phyloP scores from a whole-genome alignment of 1,140 invertebrate genomes.

The Trissolcus basalis region DNA sequence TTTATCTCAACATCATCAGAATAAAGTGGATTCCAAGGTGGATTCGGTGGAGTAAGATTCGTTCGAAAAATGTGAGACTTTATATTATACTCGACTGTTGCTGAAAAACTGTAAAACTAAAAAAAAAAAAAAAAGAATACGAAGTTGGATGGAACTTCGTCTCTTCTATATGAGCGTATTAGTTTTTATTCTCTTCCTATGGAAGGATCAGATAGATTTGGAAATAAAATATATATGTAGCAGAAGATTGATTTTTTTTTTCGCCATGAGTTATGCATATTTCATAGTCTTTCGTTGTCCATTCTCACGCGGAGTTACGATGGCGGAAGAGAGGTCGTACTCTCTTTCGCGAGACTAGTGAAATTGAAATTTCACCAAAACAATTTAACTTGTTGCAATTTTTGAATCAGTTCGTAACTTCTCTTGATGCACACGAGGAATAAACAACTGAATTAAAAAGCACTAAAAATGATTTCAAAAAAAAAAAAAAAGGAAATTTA shows the following conservation, averaged over 20 bases:
- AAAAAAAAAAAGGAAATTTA: not conserved
- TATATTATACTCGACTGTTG: no score
- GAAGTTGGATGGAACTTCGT: no score
- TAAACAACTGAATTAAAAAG: no score
- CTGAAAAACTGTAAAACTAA: no score
- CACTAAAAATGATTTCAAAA: not conserved
- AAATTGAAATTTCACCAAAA: constrained; percentile 58
- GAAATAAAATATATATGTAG: no score
- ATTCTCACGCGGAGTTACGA: constrained; percentile 47
- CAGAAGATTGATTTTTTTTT: not conserved
- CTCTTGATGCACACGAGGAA: constrained; percentile 7
- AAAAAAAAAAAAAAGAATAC: no score
- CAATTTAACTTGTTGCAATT: constrained; percentile 42
- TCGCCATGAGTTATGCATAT: constrained; percentile 6
- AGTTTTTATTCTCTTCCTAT: no score
- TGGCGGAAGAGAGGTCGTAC: constrained; percentile 46
- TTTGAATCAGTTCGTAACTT: constrained; percentile 45
- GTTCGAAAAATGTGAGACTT: not conserved
- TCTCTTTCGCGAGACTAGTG: constrained; percentile 52
- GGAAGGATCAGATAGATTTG: no score
- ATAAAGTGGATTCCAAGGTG: no score
- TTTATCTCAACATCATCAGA: no score
- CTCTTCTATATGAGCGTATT: no score
- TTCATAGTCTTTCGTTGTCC: constrained; percentile 15
- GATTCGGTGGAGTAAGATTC: no score